Percentiles rank a stretch among this genome's conserved stretches.
phyloP scores from a whole-genome alignment of 1,140 invertebrate species.

The Papilio polytes region DNA sequence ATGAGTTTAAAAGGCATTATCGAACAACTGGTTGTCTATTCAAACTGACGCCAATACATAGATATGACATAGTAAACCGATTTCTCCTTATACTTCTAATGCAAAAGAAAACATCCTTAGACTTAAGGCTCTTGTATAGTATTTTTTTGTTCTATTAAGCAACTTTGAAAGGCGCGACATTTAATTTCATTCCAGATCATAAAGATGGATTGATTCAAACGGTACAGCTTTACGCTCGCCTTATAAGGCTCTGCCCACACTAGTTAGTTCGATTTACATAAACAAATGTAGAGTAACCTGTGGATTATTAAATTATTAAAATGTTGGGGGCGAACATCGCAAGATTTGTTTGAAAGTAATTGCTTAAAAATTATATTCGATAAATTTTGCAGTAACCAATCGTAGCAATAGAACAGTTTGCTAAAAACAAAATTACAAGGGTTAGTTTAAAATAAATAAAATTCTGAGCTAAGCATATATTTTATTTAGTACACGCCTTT shows the following conservation, averaged over 20 bases:
- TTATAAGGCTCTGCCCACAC: conserved; percentile 18
- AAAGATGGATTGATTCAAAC: conserved; percentile 14
- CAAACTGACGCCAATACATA: background rate
- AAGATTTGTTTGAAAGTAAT: background rate
- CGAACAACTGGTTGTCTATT: background rate
- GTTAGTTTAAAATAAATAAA: background rate
- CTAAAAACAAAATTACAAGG: background rate
- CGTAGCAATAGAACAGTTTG: background rate
- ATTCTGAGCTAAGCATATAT: background rate
- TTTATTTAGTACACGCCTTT: background rate
- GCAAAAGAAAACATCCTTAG: too few relatives aligned
- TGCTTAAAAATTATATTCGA: too few relatives aligned
- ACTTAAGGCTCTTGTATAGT: background rate
- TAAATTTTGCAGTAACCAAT: too few relatives aligned
- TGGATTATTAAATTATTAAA: background rate
- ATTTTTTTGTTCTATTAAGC: background rate
- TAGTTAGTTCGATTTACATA: background rate
- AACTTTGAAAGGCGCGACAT: background rate
- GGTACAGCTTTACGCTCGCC: conserved; percentile 16
- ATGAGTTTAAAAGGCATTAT: background rate
- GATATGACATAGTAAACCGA: background rate
- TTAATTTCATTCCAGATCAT: background rate
- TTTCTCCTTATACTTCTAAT: too few relatives aligned
- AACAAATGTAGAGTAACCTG: background rate
- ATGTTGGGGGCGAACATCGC: background rate